These are phyloP conservation scores for Willowsia nigromaculata DNA, from an alignment of 2,888 invertebrate genomes.

Conservation along the genomic window DNA sequence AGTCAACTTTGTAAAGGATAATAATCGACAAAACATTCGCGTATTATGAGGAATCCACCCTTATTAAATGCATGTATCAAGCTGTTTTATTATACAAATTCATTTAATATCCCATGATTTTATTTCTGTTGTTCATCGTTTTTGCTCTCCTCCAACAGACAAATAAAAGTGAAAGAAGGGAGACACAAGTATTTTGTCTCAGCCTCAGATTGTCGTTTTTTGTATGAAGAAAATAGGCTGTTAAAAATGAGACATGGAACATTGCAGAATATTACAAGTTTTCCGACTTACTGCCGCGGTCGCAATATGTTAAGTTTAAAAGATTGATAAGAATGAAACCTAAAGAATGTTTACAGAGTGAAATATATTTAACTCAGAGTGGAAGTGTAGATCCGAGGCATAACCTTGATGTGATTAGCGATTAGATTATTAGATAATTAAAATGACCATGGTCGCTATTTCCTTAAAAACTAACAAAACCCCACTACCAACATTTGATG, in stretches of 20 bases:
- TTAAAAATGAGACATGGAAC: not conserved
- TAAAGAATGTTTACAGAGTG: not conserved
- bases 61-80: conserved; percentile 14
- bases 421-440: too few relatives aligned
- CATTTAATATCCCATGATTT: not conserved
- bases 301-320: too few relatives aligned
- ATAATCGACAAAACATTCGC: conserved; percentile 54
- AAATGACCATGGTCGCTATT: not conserved
- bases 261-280: not conserved
- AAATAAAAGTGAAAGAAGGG: not conserved
- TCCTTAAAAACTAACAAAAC: not conserved
- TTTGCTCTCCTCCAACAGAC: not conserved
- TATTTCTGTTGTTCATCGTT: not conserved
- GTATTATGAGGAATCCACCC: not conserved
- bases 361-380: not conserved
- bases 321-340: too few relatives aligned
- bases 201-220: not conserved
- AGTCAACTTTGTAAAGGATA: not conserved
- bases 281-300: not conserved
- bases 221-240: not conserved
- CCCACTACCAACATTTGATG: not conserved
- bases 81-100: conserved; percentile 43
- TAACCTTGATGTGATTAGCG: conserved; percentile 9
- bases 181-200: not conserved
- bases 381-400: not conserved